Base-by-base conservation (phyloP, 2,888 invertebrate genomes). In the Xestia c-nigrum region DNA sequence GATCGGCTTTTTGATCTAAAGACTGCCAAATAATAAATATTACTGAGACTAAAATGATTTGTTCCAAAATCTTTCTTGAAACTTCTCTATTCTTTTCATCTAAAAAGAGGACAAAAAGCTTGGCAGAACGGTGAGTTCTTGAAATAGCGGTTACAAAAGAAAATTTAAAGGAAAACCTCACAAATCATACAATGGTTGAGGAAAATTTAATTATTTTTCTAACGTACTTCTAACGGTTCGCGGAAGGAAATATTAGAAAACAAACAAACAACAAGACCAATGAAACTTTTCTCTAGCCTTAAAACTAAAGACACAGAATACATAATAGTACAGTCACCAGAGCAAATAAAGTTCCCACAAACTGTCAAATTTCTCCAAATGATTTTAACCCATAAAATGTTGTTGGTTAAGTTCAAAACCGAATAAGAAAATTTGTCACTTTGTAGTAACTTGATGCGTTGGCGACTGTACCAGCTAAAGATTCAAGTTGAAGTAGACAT, bases 401-500 rank as follows among this genome's bases (percentile, higher is more conserved):
- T 31, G 31, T 31, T 3, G 3, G 31, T 31, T 2, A 31, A 31
- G 31, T 31, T 31, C 31, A 31, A 31, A 31, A 31, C 31, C 31
- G 31, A 31, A 31, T 31, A 31, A 31, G 31, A 31, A 31, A 31
- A 31, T 31, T 31, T 31, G 31, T 2, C 31, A 31, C 1, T 31
- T 31, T 31, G 31, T 31, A 31, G 31, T 31, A 31, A 31, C 31
- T 31, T 31, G 31, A 31, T 31, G 31, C 31, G 31, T 31, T 31
- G 31, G 31, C 31, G 31, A 31, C 31, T 31, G 31, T 31, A 31
- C 31, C 3, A 31, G 31, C 31, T 31, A 31, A 31, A 65, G 63
- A 74, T 65, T 77, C 19, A 46, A 66, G 67, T 76, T 76, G 75
- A 85, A 83, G 65, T 75, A 19, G 24, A 64, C 75, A 80, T 50